Base-by-base conservation (phyloP, 2,888 invertebrate species). In the Lapara coniferarum region DNA sequence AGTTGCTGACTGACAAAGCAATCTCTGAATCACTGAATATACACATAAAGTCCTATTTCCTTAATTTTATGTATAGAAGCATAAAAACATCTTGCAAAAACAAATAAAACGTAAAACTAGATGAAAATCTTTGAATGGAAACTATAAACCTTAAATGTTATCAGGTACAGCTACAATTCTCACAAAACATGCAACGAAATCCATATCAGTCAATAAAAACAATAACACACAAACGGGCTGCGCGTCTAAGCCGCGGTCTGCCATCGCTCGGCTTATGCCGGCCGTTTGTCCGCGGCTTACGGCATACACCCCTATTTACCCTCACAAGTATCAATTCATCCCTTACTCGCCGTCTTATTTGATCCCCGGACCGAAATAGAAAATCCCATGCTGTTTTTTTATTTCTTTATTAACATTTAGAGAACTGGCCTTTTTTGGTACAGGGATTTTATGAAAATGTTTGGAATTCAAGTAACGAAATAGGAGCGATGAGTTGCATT, bases 271-370 rank as follows among this genome's bases (percentile, higher is more conserved):
- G 63, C 63, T 63, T 49, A 63, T 19, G 12, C 46, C 63, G 63
- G 55, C 55, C 57, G 37, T 63, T 63, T 49, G 63, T 63, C 63
- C 63, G 16, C 37, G 46, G 63, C 46, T 63, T 63, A 63, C 63
- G 19, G 16, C 19, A 49, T 63, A 63, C 59, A 46, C 49, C 63
- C 46, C 46, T 46, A 63, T 63, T 63, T 63, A 63, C 63, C 63
- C 63, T 49, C 49, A 19, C 63, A 49, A 63, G 63, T 63, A 63
- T 63, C 63, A 49, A 63, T 63, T 63, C 49, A 63, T 46, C 63
- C 63, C 63, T 63, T 16, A 19, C 63, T 49, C 13, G 49, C 63
- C 49, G 46, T 49, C 49, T 63, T 63, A 63, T 63, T 63, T 63
- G 63, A 63, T 63, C 19, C 49, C 46, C 66, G 52, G 19, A 14